These are phyloP conservation scores for Saguinus imperator DNA, from an alignment of 2,113 vertebrate genomes.

Conservation along the genomic window DNA sequence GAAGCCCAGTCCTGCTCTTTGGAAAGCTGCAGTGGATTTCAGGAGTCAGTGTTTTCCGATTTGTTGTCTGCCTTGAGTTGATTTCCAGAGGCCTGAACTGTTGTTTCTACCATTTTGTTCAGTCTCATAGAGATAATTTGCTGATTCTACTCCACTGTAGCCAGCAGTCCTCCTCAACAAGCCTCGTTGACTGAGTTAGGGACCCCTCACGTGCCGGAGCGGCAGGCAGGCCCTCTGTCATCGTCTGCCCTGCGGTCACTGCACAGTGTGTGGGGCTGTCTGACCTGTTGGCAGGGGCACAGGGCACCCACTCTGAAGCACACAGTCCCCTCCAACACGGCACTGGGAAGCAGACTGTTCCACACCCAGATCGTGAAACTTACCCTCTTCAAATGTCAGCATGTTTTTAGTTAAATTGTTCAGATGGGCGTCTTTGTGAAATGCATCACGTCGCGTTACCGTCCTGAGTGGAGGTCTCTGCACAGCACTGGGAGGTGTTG, in stretches of 20 bases:
- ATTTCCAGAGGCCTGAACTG: not conserved
- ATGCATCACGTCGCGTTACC: rapidly evolving
- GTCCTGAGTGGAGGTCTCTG: not conserved
- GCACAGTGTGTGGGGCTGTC: not conserved
- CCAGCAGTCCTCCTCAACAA: not conserved
- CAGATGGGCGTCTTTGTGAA: not conserved
- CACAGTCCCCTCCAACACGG: rapidly evolving
- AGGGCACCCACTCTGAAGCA: too few species aligned
- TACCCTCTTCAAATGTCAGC: too few species aligned
- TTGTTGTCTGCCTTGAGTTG: not conserved
- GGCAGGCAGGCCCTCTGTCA: not conserved
- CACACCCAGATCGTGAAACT: not conserved
- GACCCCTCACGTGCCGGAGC: not conserved
- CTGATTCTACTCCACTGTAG: not conserved
- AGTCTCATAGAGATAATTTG: not conserved
- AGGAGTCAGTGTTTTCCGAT: not conserved
- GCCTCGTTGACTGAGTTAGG: not conserved
- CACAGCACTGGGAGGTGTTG: rapidly evolving
- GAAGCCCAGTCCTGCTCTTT: not conserved
- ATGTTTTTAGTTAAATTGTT: not conserved
- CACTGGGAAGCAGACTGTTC: too few species aligned
- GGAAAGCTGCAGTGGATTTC: not conserved
- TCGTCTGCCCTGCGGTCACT: not conserved
- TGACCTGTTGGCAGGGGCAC: too few species aligned
- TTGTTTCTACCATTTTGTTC: not conserved